These are phyloP conservation scores for Gyps fulvus DNA, from an alignment of 2,113 vertebrate species.

Conservation along the genomic window DNA sequence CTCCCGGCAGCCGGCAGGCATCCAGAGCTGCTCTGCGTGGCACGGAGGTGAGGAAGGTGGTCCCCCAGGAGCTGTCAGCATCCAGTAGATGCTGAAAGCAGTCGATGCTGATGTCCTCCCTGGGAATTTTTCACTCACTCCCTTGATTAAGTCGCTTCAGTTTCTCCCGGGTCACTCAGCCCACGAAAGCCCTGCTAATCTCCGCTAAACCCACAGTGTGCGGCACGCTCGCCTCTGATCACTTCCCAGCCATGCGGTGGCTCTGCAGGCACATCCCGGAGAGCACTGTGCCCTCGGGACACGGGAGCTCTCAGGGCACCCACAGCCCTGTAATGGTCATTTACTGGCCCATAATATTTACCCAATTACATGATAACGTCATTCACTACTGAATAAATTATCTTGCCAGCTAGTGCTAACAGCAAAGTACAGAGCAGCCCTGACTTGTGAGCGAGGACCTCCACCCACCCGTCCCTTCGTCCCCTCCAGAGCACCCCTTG, in stretches of 20 bases:
- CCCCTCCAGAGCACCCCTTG: neutral
- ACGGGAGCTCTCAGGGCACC: neutral
- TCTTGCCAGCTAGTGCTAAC: neutral
- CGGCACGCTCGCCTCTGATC: neutral
- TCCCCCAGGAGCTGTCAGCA: neutral
- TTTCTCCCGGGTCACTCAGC: neutral
- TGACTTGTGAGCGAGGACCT: neutral
- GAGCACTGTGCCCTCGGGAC: neutral
- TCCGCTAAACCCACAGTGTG: neutral
- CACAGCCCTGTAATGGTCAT: neutral
- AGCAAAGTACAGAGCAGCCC: neutral
- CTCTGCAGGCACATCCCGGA: neutral
- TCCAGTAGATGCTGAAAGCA: neutral
- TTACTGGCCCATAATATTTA: neutral
- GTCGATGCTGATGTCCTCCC: neutral
- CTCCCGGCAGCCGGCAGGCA: neutral
- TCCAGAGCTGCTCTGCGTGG: neutral
- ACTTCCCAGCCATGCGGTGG: neutral
- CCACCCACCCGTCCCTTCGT: rapidly evolving
- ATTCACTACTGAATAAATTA: neutral
- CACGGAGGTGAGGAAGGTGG: neutral
- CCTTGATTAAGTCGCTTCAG: neutral
- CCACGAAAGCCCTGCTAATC: neutral
- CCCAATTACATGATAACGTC: neutral
- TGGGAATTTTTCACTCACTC: neutral